Percentiles rank a stretch among this genome's conserved stretches.
Conservation (phyloP, 2,113 vertebrate species). For the Hydrolagus affinis region DNA sequence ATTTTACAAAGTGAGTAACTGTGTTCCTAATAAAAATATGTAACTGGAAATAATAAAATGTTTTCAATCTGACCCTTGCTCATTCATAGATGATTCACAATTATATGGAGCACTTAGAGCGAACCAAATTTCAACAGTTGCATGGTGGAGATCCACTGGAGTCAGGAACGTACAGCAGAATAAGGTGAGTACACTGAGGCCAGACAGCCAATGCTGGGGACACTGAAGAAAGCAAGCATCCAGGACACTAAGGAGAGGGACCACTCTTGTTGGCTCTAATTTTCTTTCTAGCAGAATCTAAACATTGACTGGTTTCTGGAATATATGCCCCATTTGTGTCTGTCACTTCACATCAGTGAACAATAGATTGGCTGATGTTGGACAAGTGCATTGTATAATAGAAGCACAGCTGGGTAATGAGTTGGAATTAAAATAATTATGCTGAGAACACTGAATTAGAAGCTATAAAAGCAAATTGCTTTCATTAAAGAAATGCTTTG, state of each 20-base stretch:
- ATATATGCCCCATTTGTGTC: conserved; percentile 21
- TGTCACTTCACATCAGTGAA: conserved; percentile 34
- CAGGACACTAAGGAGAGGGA: conserved; percentile 40
- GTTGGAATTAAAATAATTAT: conserved; percentile 36
- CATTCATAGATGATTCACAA: conserved; percentile 90
- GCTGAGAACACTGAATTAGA: conserved; percentile 10
- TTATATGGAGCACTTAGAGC: conserved; percentile 98
- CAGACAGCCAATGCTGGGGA: conserved; percentile 36
- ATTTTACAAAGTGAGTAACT: conserved; percentile 33
- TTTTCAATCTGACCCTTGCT: neutral
- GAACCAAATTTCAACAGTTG: conserved; percentile 83
- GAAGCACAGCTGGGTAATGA: conserved; percentile 44
- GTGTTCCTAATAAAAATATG: conserved; percentile 35
- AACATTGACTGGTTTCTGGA: conserved; percentile 4
- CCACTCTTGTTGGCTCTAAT: conserved; percentile 48
- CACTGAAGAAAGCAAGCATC: conserved; percentile 41
- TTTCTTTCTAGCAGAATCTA: conserved; percentile 38
- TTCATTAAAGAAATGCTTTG: neutral
- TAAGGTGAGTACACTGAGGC: conserved; percentile 67
- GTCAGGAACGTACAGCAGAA: conserved; percentile 56
- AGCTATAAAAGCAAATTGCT: neutral
- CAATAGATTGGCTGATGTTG: conserved; percentile 44
- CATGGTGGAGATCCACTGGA: conserved; percentile 67
- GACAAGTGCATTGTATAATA: conserved; percentile 46
- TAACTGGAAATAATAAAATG: neutral